Evolutionary conservation across 2,797 vertebrate genomes (phyloP), one percentile per base, ranked within the genome.

Genomic region (Pangasius sanitwongsei): DNA sequence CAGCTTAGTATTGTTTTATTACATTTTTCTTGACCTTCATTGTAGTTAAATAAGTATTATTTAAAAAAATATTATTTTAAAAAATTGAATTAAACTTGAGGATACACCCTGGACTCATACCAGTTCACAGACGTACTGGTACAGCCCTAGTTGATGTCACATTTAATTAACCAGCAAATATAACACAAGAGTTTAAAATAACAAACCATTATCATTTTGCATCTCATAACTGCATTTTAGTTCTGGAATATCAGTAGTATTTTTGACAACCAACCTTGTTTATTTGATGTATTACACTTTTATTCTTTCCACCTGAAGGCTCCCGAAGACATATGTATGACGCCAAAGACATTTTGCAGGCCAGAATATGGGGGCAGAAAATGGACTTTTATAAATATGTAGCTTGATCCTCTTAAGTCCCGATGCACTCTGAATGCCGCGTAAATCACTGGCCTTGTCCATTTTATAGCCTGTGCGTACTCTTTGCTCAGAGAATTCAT

Each of bases 361-460:
- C 50, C 80, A 69, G n/a, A 63, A 77, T 82, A 90, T 92, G 91
- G 90, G 93, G 89, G 92, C 92, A 93, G 92, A 93, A 93, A 93
- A 90, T 89, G 92, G 88, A 89, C 91, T 94, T 94, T 95, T 94
- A 95, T 94, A 92, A 93, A 89, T 65, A 63, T 92, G 67, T n/a
- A 85, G 93, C 94, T 95, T 94, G 92, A 34, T 80, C 50, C 16
- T 57, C 7, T 57, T 78, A 95, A 93, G 92, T 92, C 93, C 92
- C 90, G 92, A 94, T 94, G 92, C 93, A 89, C 88, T 91, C 86
- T 92, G 90, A 89, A 91, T 93, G 89, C 12, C 90, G 92, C 89
- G 93, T 93, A 91, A 91, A 89, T 92, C 93, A 92, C 61, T 89
- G 86, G 84, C 81, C 87, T 89, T 85, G 70, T 81, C 75, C 63